Evolutionary conservation across 2,113 vertebrate species (phyloP), one percentile per base, ranked within the genome.

Genomic region (Takifugu bimaculatus): DNA sequence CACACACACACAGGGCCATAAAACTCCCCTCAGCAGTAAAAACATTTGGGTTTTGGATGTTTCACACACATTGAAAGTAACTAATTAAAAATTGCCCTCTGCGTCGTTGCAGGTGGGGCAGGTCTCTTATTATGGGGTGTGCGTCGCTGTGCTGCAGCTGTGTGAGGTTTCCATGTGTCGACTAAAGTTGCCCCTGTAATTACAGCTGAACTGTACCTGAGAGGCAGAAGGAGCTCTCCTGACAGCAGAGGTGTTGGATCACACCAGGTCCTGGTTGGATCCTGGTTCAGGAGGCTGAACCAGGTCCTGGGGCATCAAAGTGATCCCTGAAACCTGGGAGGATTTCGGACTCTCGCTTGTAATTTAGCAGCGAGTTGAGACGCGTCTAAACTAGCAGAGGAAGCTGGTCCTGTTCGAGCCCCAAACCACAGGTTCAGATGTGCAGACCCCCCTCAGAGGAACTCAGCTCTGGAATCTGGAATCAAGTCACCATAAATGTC

Each of bases 341-440:
- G 20, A 67, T 78, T 82, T 82, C 70, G 56, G 70, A 68, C 63
- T 28, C 13, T 26, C 58, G 66, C 66, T 76, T 76, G 63, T 71
- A 74, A 82, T 79, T 79, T 79, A 27, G 57, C 6, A 25, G 52
- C 28, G 15, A 27, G 50, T 67, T 72, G 52, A 67, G 62, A 75
- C 62, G 64, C 28, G 45, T 70, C n/a, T 27, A 26, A 58, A 78
- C 25, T 63, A 39, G 50, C 65, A 13, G 9, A 55, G 57, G 12
- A 50, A 10, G 65, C 26, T 25, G 0, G 2, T 29, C 47, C 44
- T 65, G 54, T n/a, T 26, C 26, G 50, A 47, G 14, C 47, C 32
- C 10, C 28, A 56, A 66, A 65, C 56, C n/a, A n/a, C 57, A 55
- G 56, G 13, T 50, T 10, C 25, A 50, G 54, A 66, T 65, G 51